Evolutionary conservation across 2,797 vertebrate species (phyloP).

Genomic region (Chrosomus eos): DNA sequence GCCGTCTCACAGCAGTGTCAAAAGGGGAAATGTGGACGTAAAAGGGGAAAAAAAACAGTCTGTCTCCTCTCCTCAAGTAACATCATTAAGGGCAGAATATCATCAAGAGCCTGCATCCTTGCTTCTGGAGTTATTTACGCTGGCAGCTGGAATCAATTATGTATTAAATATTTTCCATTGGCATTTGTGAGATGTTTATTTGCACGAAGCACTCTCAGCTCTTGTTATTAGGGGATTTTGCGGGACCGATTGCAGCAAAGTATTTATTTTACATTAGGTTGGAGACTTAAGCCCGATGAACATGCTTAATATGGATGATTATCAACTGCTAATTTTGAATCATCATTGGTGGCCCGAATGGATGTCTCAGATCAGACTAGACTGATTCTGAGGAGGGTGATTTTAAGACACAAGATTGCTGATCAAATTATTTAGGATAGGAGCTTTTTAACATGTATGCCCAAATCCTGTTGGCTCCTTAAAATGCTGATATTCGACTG

Average conservation of each 20-base stretch:
- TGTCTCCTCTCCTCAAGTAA: constrained; percentile 35
- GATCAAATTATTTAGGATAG: not conserved
- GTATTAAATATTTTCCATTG: constrained; percentile 42
- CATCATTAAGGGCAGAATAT: constrained; percentile 52
- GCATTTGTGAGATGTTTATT: constrained; percentile 57
- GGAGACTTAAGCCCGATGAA: not conserved
- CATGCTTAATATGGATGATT: constrained; percentile 25
- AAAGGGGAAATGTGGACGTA: constrained; percentile 32
- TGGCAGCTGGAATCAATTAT: constrained; percentile 62
- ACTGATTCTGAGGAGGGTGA: not conserved
- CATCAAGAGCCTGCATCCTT: constrained; percentile 43
- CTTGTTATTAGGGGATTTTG: constrained; percentile 44
- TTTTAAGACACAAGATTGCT: not conserved
- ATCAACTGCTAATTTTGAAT: constrained; percentile 1
- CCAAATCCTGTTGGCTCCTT: not conserved
- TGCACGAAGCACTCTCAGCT: constrained; percentile 25
- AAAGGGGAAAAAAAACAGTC: constrained; percentile 25
- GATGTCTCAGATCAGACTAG: not conserved
- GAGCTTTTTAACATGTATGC: not conserved
- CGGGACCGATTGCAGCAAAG: constrained; percentile 43
- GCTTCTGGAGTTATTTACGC: constrained; percentile 39
- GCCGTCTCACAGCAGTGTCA: constrained; percentile 19
- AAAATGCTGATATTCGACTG: not conserved
- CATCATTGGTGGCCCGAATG: not conserved
- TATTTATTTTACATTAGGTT: constrained; percentile 18